Base-by-base conservation (phyloP, 30 jellyfish, hydroid and myxozoan species). In the Hydractinia echinata region DNA sequence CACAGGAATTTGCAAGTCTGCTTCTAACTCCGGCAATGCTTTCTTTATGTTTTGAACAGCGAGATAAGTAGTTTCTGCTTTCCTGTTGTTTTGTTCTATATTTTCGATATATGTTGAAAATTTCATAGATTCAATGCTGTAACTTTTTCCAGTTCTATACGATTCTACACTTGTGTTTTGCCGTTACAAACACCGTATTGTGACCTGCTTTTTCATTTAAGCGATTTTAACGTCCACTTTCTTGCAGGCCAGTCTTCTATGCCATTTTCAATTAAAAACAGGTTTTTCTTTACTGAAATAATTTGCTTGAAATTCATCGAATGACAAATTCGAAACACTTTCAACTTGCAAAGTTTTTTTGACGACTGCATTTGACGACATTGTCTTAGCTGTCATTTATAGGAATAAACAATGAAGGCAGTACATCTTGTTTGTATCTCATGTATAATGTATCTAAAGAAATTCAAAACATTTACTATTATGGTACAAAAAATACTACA, bases 1-100 rank as follows among this genome's bases (percentile, higher is more conserved):
- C 4, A 62, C 85, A 1, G 99, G 99, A 53, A 87, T 53, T 3
- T 19, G 76, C 8, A 93, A 53, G 44, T 87, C 96, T 9, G 67
- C 72, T 30, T 76, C 88, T 4, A 93, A 81, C 81, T 93, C 97
- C 9, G 99, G 99, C 54, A 93, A 87, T 9, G 96, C 95, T 81
- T 84, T 95, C 44, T 87, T 87, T 11, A 93, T 87, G 76, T 93
- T 93, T 62, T 93, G 99, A n/a, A 93, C 99, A 2, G 99, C 99
- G 85, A 93, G 76, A 76, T 93, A 93, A 4, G 96, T 84, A 61
- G 92, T 74, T 66, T 74, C 73, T 4, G 95, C 67, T 54, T 87
- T 87, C 66, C 83, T 84, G 72, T 80, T 88, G 49, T 77, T 81
- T 53, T 54, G 72, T 62, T 55, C 53, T 52, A 93, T 81, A 64